Evolutionary conservation across 2,888 invertebrate species (phyloP), one percentile per base, ranked within the genome.

Genomic region (Ectemnius cavifrons): DNA sequence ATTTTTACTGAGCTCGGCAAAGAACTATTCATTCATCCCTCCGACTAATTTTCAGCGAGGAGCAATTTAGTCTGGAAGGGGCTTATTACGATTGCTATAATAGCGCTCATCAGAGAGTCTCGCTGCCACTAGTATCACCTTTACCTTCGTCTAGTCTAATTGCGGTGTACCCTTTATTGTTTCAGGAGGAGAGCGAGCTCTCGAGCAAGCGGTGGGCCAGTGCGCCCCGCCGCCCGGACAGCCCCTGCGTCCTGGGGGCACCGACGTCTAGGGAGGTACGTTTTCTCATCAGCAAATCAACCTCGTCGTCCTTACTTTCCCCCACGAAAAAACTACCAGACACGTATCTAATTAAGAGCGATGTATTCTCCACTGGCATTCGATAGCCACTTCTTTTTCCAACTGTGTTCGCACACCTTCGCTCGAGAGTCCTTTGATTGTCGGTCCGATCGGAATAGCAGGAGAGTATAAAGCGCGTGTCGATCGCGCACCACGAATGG

Each of bases 161-260:
- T 83, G 74, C 83, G 78, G 83, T 37, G 81, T 83, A 79, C 63
- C 83, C 75, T 83, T 83, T 87, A 89, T 91, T 92, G 86, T 93
- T 94, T 13, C 92, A 95, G 95, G 95, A 95, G 93, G 94, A 94
- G 90, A 93, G 93, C 92, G 94, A 93, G 92, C 91, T 93, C 91
- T 91, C 92, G 94, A 94, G 93, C 93, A 93, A 92, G 93, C 93
- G 93, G 94, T 94, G 93, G 94, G 93, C 91, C 91, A 92, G 91
- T 91, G 93, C 92, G 93, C 94, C 92, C 92, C 93, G 92, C 94
- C 93, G 91, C 94, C 94, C 91, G 86, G 90, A 89, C 88, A 90
- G 90, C 89, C 90, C 89, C 89, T 90, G 89, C 85, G 82, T 90
- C 84, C 86, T 91, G 85, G 91, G 91, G 90, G 85, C 91, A 84